Conservation (phyloP, 2,888 invertebrate genomes). For the Mesoligia furuncula region DNA sequence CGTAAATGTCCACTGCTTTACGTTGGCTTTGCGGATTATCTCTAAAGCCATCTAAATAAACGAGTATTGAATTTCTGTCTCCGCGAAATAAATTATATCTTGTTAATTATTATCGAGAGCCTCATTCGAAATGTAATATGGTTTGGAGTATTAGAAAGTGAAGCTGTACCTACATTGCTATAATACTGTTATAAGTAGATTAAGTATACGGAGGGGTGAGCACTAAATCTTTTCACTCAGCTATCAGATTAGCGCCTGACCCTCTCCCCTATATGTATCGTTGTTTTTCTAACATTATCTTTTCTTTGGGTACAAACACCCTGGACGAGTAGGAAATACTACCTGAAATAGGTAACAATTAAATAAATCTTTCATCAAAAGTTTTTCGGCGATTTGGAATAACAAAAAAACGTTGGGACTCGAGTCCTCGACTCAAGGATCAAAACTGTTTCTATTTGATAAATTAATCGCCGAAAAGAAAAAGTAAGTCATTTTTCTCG, state of each 20-base stretch:
- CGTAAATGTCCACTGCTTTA: slow-evolving; percentile 54
- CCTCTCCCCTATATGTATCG: slow-evolving; percentile 79
- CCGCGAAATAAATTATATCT: slow-evolving; percentile 50
- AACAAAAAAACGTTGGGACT: neutral
- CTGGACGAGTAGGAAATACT: slow-evolving; percentile 66
- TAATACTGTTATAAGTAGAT: slow-evolving; percentile 74
- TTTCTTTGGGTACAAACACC: slow-evolving; percentile 79
- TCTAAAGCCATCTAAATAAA: slow-evolving; percentile 57
- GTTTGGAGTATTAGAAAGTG: slow-evolving; percentile 25
- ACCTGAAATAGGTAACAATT: slow-evolving; percentile 80
- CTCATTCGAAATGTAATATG: slow-evolving; percentile 42
- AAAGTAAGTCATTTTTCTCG: neutral
- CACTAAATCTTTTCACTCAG: slow-evolving; percentile 87
- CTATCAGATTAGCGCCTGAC: slow-evolving; percentile 84
- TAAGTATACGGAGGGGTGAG: slow-evolving; percentile 76
- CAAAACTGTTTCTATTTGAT: neutral
- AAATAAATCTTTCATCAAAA: slow-evolving; percentile 60
- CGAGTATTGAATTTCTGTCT: slow-evolving; percentile 57
- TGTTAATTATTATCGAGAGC: slow-evolving; percentile 49
- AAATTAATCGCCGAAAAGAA: neutral
- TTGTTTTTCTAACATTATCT: slow-evolving; percentile 87
- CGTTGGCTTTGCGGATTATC: slow-evolving; percentile 57
- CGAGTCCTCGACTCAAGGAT: neutral
- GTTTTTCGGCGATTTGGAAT: neutral
- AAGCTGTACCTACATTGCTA: slow-evolving; percentile 21